phyloP scores from a whole-genome alignment of 2,113 vertebrate genomes.

The Tupaia tana region DNA sequence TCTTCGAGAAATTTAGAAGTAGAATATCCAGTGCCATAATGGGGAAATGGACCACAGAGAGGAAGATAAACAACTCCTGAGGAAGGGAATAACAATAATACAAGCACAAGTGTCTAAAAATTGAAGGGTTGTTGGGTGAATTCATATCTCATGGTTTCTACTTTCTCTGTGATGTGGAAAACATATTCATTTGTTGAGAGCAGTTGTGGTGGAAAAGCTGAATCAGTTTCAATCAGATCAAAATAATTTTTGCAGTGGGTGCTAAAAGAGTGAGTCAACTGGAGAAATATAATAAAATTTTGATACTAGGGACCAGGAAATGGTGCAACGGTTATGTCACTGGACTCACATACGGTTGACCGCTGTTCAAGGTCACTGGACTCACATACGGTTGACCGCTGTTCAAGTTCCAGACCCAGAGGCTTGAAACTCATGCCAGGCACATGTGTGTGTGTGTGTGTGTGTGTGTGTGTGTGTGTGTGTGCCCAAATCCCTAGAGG shows the following conservation, averaged over 20 bases:
- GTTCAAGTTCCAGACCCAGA: too few species aligned
- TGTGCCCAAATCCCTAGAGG: too few species aligned
- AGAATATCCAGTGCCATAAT: neutral
- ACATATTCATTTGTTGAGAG: neutral
- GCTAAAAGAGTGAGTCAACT: neutral
- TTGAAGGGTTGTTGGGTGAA: neutral
- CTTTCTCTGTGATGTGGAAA: neutral
- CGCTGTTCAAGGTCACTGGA: too few species aligned
- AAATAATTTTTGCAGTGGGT: neutral
- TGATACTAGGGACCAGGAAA: too few species aligned
- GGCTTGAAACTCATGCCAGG: too few species aligned
- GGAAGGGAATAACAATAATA: neutral
- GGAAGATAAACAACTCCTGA: neutral
- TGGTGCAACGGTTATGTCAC: too few species aligned
- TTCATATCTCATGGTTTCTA: neutral
- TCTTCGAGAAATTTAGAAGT: neutral
- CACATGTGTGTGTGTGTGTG: too few species aligned
- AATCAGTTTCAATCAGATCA: neutral
- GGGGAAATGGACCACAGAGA: neutral
- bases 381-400: too few species aligned
- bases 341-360: too few species aligned
- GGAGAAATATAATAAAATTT: neutral
- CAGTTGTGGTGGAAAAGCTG: neutral
- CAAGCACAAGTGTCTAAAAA: neutral
- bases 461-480: too few species aligned